Conservation (phyloP, 2,113 vertebrate species). For the Pterocles gutturalis region DNA sequence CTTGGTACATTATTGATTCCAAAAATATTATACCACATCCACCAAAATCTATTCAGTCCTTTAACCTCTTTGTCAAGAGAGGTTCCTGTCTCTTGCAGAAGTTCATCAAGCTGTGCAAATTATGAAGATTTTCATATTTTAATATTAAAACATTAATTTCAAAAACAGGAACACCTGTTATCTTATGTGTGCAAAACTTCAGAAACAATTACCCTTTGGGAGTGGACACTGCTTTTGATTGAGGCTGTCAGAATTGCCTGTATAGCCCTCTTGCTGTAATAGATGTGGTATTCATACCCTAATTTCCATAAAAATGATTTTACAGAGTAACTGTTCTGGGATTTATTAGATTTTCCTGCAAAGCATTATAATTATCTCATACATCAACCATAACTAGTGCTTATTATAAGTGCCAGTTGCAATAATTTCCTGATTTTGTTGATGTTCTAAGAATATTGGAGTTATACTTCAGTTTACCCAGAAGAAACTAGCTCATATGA, state of each 20-base stretch:
- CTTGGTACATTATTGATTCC: neutral
- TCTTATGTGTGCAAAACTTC: neutral
- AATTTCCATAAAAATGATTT: conserved; percentile 80
- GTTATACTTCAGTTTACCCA: conserved; percentile 21
- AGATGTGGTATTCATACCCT: conserved; percentile 52
- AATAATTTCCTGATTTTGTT: conserved; percentile 70
- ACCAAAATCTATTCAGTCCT: neutral
- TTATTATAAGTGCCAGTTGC: conserved; percentile 69
- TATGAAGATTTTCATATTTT: neutral
- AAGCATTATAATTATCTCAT: conserved; percentile 74
- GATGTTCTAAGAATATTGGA: conserved; percentile 31
- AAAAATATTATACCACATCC: neutral
- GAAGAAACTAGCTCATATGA: neutral
- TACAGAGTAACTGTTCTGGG: conserved; percentile 63
- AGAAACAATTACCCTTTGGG: conserved; percentile 35
- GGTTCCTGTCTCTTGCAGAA: neutral
- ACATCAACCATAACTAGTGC: conserved; percentile 62
- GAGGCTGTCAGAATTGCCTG: conserved; percentile 54
- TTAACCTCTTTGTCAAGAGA: neutral
- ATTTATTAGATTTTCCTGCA: conserved; percentile 76
- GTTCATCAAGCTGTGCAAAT: conserved; percentile 40
- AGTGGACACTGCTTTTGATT: conserved; percentile 33
- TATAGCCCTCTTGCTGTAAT: conserved; percentile 48
- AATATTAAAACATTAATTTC: neutral
- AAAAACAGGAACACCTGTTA: neutral